Base-by-base conservation (phyloP, 2,888 invertebrate genomes). In the Lumbricus terrestris region DNA sequence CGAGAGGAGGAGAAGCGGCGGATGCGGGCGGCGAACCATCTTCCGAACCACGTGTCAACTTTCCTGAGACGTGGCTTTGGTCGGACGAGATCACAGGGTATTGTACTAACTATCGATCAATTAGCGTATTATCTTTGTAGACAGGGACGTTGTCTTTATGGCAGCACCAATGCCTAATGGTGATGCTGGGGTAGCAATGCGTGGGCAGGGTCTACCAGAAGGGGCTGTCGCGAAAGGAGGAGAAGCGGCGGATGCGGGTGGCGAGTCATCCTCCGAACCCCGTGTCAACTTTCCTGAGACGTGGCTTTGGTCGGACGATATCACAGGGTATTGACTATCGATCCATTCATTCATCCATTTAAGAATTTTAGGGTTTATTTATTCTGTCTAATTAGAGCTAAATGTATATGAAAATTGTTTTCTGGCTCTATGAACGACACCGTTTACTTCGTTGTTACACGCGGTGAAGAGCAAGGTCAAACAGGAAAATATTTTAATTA, bases 1-100 rank as follows among this genome's bases (percentile, higher is more conserved):
- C 23, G 34, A 20, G 16, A 4, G 6, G 37, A 23, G n/a, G 35
- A 23, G 15, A 34, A 0, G n/a, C 11, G n/a, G 85, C 2, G n/a
- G n/a, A n/a, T n/a, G n/a, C n/a, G n/a, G n/a, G n/a, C n/a, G n/a
- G n/a, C 35, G 35, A 16, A 16, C 35, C 37, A 37, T 40, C 95
- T 90, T n/a, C 91, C 90, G 89, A 92, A 91, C 90, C 96, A 88
- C 96, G 97, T 93, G 96, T 96, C 94, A 95, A 96, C 94, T 97
- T 97, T 94, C 96, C 96, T 88, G 97, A 97, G 95, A 97, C 96
- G 90, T 97, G 97, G 96, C 95, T 96, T 93, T 96, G 96, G 96
- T 95, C 96, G 93, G 95, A 96, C 94, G 95, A 95, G 92, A 95
- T 96, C 91, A 95, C 96, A 94, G 96, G 96, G 96, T 96, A 96